These are phyloP conservation scores for Cebidichthys violaceus DNA, from an alignment of 2,113 vertebrate genomes.

Conservation along the genomic window DNA sequence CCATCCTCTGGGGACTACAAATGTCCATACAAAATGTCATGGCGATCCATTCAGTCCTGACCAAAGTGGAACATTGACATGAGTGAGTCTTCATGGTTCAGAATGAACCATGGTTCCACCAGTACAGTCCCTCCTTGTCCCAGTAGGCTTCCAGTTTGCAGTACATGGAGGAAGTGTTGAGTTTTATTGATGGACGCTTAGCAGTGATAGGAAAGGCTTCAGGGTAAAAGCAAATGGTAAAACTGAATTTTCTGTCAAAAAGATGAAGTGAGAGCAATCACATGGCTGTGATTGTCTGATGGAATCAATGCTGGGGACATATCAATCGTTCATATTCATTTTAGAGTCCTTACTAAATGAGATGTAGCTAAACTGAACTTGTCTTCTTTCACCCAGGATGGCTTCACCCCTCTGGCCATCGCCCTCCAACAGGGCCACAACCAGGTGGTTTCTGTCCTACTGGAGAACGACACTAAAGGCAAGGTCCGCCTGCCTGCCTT, in stretches of 20 bases:
- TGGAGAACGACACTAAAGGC: slow-evolving; percentile 98
- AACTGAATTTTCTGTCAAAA: neutral
- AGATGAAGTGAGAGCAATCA: neutral
- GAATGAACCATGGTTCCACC: neutral
- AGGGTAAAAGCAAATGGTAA: neutral
- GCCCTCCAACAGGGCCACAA: slow-evolving; percentile 98
- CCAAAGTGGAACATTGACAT: neutral
- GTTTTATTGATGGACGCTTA: neutral
- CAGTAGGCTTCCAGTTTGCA: neutral
- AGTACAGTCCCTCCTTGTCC: neutral
- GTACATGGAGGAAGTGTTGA: neutral
- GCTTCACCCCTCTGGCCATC: slow-evolving; percentile 97
- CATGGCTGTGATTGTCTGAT: neutral
- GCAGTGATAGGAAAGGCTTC: neutral
- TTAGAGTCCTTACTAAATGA: neutral
- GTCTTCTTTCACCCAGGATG: slow-evolving; percentile 84
- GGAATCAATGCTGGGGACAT: neutral
- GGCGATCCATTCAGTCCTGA: neutral
- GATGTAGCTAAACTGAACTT: neutral
- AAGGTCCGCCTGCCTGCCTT: slow-evolving; percentile 96
- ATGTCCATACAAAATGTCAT: neutral
- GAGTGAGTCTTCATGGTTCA: neutral
- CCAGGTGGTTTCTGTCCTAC: slow-evolving; percentile 94
- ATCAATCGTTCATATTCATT: neutral
- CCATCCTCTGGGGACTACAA: neutral